phyloP scores from a whole-genome alignment of 2,113 vertebrate species.

The Lepisosteus osseus region DNA sequence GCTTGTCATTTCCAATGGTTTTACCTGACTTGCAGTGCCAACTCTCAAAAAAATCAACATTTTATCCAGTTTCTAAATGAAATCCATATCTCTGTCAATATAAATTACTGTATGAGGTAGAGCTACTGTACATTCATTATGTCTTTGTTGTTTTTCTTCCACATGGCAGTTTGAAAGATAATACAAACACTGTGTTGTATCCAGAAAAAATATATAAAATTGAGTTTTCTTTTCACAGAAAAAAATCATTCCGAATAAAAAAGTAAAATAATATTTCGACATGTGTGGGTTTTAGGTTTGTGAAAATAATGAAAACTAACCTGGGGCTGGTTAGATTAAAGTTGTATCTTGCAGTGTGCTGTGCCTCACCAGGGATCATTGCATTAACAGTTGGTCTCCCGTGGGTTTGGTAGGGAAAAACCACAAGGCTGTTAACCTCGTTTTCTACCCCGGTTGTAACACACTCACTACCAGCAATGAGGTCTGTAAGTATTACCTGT shows the following conservation, averaged over 20 bases:
- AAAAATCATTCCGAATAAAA: background rate
- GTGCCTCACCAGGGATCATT: background rate
- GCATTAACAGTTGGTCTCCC: background rate
- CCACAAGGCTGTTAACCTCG: too few relatives aligned
- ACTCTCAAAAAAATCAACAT: background rate
- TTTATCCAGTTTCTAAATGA: background rate
- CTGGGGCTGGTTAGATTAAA: background rate
- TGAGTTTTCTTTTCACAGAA: background rate
- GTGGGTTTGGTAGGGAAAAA: too few relatives aligned
- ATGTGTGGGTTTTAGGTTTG: background rate
- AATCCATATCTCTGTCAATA: conserved; percentile 5
- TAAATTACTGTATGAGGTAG: background rate
- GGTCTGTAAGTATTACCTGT: too few relatives aligned
- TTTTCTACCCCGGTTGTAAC: too few relatives aligned
- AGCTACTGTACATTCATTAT: background rate
- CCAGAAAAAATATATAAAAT: background rate
- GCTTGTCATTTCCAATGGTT: background rate
- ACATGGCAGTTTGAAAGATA: background rate
- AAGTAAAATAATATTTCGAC: background rate
- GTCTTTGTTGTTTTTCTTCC: background rate
- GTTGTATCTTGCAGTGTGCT: background rate
- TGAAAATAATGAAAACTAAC: conserved; percentile 3
- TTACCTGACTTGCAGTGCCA: background rate
- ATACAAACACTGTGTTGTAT: background rate
- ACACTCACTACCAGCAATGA: too few relatives aligned